Percentiles rank a stretch among this genome's conserved stretches.
These are phyloP conservation scores for Ivindomyrus marchei DNA, from an alignment of 2,113 vertebrate genomes.

Conservation along the genomic window DNA sequence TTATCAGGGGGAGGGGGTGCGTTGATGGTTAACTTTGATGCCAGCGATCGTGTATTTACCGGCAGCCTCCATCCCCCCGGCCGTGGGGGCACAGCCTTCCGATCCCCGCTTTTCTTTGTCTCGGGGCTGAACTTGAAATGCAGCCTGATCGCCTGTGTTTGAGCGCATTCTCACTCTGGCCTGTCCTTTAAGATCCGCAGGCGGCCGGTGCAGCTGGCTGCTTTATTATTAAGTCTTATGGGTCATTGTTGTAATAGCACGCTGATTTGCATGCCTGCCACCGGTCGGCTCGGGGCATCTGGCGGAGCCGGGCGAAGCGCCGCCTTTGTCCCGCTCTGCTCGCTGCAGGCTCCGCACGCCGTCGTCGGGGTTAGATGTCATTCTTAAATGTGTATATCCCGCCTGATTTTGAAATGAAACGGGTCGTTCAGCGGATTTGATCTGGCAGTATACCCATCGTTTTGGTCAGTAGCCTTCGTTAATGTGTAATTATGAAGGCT, in stretches of 20 bases:
- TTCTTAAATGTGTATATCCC: neutral
- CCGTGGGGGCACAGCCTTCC: neutral
- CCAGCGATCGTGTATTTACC: neutral
- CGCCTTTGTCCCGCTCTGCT: neutral
- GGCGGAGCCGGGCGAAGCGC: neutral
- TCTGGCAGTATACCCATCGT: neutral
- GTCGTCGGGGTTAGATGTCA: neutral
- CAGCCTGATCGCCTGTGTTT: neutral
- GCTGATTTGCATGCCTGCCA: neutral
- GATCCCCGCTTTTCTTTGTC: neutral
- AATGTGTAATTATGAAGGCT: neutral
- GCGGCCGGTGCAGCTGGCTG: neutral
- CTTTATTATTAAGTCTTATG: neutral
- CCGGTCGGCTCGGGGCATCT: neutral
- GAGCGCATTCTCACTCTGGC: neutral
- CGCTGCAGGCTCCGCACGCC: neutral
- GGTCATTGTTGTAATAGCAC: neutral
- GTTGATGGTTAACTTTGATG: neutral
- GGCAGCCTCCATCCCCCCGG: neutral
- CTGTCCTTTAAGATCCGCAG: neutral
- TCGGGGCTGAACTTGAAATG: neutral
- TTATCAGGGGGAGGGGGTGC: neutral
- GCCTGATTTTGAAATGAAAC: neutral
- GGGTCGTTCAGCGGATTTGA: neutral
- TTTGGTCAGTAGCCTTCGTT: neutral